phyloP scores from a whole-genome alignment of 2,888 invertebrate genomes.

The Salticus scenicus region DNA sequence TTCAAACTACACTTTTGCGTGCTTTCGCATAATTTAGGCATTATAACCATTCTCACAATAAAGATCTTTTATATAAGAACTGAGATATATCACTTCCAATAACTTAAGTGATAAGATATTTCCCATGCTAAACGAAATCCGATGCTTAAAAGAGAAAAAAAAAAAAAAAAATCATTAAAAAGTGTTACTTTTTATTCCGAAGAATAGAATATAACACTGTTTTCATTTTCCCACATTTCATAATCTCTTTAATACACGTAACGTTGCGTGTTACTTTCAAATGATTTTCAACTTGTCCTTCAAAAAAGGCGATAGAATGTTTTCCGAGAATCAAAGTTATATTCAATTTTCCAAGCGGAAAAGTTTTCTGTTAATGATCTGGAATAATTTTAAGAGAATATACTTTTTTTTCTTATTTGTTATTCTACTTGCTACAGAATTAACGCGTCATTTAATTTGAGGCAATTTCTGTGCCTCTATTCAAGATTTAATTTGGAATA shows the following conservation, averaged over 20 bases:
- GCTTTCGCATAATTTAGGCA: not conserved
- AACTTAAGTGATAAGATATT: not conserved
- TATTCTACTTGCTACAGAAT: not conserved
- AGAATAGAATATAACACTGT: not conserved
- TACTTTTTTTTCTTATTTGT: not conserved
- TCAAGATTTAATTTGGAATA: too few species aligned
- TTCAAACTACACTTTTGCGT: not conserved
- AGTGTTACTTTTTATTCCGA: not conserved
- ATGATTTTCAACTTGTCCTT: constrained; percentile 1
- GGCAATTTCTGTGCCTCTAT: too few species aligned
- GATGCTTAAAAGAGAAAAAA: not conserved
- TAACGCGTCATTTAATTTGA: not conserved
- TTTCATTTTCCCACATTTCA: constrained; percentile 12
- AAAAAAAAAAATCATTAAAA: too few species aligned
- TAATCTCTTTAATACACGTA: not conserved
- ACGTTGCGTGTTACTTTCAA: not conserved
- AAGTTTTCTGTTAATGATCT: not conserved
- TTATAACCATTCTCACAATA: not conserved
- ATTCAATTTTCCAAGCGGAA: not conserved
- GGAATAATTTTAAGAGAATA: not conserved
- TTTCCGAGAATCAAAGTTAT: constrained; percentile 5
- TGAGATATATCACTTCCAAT: not conserved
- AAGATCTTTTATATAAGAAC: not conserved
- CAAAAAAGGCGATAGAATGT: not conserved
- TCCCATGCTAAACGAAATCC: not conserved